phyloP scores from a whole-genome alignment of 2,797 vertebrate species.

The Macrochelys suwanniensis region DNA sequence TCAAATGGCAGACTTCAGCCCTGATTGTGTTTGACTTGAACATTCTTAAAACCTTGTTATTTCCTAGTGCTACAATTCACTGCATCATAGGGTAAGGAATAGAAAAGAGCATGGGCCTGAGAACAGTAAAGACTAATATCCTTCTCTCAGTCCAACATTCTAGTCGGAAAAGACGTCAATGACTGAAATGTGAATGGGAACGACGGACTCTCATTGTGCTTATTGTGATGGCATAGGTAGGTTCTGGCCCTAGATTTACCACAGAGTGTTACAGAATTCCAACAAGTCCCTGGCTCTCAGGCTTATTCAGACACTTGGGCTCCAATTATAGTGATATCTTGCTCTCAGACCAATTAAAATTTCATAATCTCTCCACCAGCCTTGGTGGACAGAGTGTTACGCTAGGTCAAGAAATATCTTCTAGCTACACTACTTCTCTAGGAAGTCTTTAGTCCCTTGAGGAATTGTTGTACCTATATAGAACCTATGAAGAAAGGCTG shows the following conservation, averaged over 20 bases:
- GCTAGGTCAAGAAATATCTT: conserved; percentile 77
- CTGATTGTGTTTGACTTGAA: neutral
- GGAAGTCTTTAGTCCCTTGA: conserved; percentile 60
- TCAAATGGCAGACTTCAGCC: neutral
- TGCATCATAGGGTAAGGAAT: accelerated
- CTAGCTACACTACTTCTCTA: conserved; percentile 68
- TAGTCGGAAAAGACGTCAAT: neutral
- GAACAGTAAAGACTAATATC: neutral
- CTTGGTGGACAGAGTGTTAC: conserved; percentile 64
- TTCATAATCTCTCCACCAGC: conserved; percentile 74
- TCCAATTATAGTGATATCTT: conserved; percentile 80
- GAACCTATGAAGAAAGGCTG: conserved; percentile 41
- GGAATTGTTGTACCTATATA: conserved; percentile 70
- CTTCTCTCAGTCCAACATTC: neutral
- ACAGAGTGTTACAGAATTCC: conserved; percentile 30
- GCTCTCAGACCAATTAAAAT: conserved; percentile 81
- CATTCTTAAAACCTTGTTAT: neutral
- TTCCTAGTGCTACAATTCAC: neutral
- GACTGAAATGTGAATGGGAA: neutral
- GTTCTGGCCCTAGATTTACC: neutral
- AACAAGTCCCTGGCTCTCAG: conserved; percentile 44
- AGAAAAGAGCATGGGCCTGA: neutral
- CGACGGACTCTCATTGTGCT: neutral
- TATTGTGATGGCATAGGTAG: neutral
- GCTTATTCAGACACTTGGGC: conserved; percentile 61